phyloP scores from a whole-genome alignment of 2,888 invertebrate species.

The Protodeltote pygarga region DNA sequence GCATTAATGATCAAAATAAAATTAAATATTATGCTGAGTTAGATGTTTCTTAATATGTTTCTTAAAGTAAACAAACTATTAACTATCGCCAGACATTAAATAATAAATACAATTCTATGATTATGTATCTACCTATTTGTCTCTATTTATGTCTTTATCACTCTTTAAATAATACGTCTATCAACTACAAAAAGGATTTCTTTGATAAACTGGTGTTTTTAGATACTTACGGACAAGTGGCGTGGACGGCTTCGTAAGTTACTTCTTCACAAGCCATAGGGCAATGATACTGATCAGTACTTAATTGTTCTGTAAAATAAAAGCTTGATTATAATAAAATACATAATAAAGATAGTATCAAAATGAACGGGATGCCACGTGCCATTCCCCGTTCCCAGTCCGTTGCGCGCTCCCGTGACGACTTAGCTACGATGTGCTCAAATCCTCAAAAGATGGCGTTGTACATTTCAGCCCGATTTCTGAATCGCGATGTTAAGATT shows the following conservation, averaged over 20 bases:
- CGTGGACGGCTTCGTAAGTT: constrained; percentile 82
- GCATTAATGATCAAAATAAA: too few relatives aligned
- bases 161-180: too few relatives aligned
- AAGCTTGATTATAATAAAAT: neutral
- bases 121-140: too few relatives aligned
- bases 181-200: constrained; percentile 52
- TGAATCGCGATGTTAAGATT: constrained; percentile 10
- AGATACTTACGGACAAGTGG: constrained; percentile 78
- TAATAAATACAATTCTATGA: too few relatives aligned
- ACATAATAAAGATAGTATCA: neutral
- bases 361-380: neutral
- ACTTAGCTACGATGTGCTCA: neutral
- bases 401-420: neutral
- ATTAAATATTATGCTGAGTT: too few relatives aligned
- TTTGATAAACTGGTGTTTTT: neutral
- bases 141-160: too few relatives aligned
- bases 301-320: constrained; percentile 24
- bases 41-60: too few relatives aligned
- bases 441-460: constrained; percentile 3
- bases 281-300: constrained; percentile 79
- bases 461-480: neutral
- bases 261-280: constrained; percentile 88
- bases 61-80: too few relatives aligned
- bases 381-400: too few relatives aligned
- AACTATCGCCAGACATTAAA: too few relatives aligned